Evolutionary conservation across 1,140 invertebrate species (phyloP).

Genomic region (Aphelenchoides avenae): DNA sequence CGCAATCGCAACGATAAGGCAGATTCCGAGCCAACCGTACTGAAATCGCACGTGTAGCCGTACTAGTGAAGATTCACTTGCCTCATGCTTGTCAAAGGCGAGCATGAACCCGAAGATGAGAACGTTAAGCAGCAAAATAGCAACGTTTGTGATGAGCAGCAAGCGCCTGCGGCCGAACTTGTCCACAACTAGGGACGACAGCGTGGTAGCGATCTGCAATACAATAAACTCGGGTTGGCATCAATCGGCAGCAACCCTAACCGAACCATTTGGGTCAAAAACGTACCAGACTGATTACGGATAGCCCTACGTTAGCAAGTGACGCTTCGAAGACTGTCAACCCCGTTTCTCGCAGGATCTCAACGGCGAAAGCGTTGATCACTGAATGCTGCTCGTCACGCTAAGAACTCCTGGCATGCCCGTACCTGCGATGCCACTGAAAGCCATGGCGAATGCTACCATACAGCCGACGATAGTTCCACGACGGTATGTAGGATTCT

Average conservation of each 20-base stretch:
- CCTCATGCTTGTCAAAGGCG: slow-evolving; percentile 39
- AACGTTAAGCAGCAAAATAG: slow-evolving; percentile 47
- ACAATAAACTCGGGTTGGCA: no score
- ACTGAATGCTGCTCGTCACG: no score
- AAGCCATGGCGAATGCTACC: slow-evolving; percentile 51
- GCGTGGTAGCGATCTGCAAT: slow-evolving; percentile 32
- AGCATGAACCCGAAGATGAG: slow-evolving; percentile 47
- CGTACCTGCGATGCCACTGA: slow-evolving; percentile 54
- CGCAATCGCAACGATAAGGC: slow-evolving; percentile 44
- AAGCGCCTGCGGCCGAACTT: slow-evolving; percentile 51
- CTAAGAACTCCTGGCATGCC: no score
- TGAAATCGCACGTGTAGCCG: slow-evolving; percentile 20
- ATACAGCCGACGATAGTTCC: slow-evolving; percentile 41
- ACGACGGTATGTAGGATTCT: slow-evolving; percentile 20
- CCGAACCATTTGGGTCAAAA: no score
- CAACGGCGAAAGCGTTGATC: slow-evolving; percentile 54
- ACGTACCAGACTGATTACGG: slow-evolving; percentile 47
- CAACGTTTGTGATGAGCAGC: slow-evolving; percentile 35
- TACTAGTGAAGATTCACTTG: slow-evolving; percentile 18
- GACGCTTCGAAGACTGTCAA: slow-evolving; percentile 42
- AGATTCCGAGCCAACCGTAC: slow-evolving; percentile 42
- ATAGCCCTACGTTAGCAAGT: slow-evolving; percentile 45
- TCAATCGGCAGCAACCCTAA: no score
- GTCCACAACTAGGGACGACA: slow-evolving; percentile 43
- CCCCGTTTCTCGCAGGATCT: slow-evolving; percentile 46